Evolutionary conservation across 2,113 vertebrate genomes (phyloP), one percentile per base, ranked within the genome.

Genomic region (Amphiprion ocellaris): DNA sequence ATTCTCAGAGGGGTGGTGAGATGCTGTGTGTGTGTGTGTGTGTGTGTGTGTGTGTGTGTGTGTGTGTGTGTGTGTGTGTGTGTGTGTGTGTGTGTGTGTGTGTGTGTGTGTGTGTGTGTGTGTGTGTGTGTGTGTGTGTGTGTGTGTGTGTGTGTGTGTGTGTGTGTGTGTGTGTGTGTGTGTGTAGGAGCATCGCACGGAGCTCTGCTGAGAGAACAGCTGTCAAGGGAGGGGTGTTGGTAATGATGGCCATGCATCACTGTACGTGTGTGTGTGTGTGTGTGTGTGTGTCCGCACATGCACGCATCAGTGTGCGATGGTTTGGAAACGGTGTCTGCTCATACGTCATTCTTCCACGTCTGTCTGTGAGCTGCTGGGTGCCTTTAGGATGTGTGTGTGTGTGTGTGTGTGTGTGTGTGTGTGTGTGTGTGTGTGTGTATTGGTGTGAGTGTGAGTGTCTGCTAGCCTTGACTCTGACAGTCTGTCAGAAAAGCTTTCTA

Each of bases 401-500:
- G 63, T 65, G 69, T 64, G 39, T 62, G 56, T 26, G 70, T 64
- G 77, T 74, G 77, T 76, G 47, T 74, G 41, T 1, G 39, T 41
- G 39, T 70, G 68, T 49, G 39, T 62, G 56, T 37, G 70, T 39
- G 16, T 54, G 63, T 65, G 69, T 64, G 39, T 62, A 21, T 21
- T 21, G 21, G 56, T 26, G 70, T 64, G 77, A 74, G 77, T 76
- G 39, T 70, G 68, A 47, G 39, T 62, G 56, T 37, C 56, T 28
- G 10, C 47, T 37, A 64, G 55, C 49, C 16, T 78, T 69, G 75
- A 71, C 56, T 67, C 60, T 73, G 70, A 26, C 89, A 89, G 83
- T 84, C 85, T 91, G 87, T 92, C 89, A 90, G 86, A 86, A 77
- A 87, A 74, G 82, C 86, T 90, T 88, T 90, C 86, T 92, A 90